These are phyloP conservation scores for Drosophila hamatofila DNA, from an alignment of 2,888 invertebrate species.

Conservation along the genomic window DNA sequence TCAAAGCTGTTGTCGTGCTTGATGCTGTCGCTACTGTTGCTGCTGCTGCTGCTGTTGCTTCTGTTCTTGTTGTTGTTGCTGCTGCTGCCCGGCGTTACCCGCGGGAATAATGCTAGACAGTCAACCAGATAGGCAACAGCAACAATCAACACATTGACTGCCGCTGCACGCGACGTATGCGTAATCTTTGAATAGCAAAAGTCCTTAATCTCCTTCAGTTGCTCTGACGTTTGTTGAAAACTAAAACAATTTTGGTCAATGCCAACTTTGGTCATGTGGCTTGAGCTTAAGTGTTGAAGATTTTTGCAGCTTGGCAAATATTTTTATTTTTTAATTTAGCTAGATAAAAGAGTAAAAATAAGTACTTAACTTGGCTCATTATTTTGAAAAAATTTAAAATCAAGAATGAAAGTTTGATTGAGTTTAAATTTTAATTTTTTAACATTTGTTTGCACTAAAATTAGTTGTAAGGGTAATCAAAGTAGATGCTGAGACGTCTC, in stretches of 20 bases:
- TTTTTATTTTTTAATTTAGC: too few species aligned
- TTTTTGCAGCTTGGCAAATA: too few species aligned
- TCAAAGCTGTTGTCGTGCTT: constrained; percentile 45
- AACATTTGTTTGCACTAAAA: too few species aligned
- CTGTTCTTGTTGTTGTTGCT: constrained; percentile 7
- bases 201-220: not conserved
- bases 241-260: constrained; percentile 9
- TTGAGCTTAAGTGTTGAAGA: not conserved
- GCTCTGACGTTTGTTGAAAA: not conserved
- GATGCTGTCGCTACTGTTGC: constrained; percentile 7
- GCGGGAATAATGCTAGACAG: constrained; percentile 39
- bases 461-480: too few species aligned
- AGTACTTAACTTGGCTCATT: too few species aligned
- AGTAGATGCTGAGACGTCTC: too few species aligned
- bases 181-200: constrained; percentile 56
- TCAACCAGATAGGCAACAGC: constrained; percentile 43
- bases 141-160: constrained; percentile 33
- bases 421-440: too few species aligned
- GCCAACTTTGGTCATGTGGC: not conserved
- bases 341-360: not conserved
- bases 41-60: not conserved
- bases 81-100: constrained; percentile 34
- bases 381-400: too few species aligned
- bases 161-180: constrained; percentile 63
- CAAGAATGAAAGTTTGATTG: too few species aligned